Evolutionary conservation across 2,797 vertebrate genomes (phyloP).

Genomic region (Sebastolobus altivelis): DNA sequence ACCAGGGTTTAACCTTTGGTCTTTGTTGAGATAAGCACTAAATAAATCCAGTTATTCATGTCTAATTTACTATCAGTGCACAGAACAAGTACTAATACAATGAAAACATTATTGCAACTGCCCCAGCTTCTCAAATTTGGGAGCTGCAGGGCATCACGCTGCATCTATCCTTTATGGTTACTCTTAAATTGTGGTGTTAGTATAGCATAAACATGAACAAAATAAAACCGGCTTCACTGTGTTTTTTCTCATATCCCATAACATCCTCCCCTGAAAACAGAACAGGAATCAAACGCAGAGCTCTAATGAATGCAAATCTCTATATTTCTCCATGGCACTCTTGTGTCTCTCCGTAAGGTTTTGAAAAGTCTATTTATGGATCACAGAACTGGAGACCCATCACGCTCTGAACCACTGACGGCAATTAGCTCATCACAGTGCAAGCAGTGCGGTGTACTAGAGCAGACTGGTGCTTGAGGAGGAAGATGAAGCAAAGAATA

Average conservation of each 20-base stretch:
- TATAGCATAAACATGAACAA: slow-evolving; percentile 4
- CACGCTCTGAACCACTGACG: slow-evolving; percentile 57
- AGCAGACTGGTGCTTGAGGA: slow-evolving; percentile 33
- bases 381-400: slow-evolving; percentile 47
- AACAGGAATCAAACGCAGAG: slow-evolving; percentile 37
- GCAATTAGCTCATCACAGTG: slow-evolving; percentile 64
- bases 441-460: slow-evolving; percentile 4
- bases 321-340: slow-evolving; percentile 33
- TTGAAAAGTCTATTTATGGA: slow-evolving; percentile 72
- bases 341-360: slow-evolving; percentile 42
- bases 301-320: slow-evolving; percentile 52
- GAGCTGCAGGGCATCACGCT: slow-evolving; percentile 10
- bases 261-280: slow-evolving; percentile 19
- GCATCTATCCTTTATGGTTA: neutral
- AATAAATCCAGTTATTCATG: neutral
- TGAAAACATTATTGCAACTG: slow-evolving; percentile 1
- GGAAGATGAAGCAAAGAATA: slow-evolving; percentile 12
- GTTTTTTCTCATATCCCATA: slow-evolving; percentile 21
- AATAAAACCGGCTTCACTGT: neutral
- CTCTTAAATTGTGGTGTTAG: slow-evolving; percentile 4
- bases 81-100: neutral
- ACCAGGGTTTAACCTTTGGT: neutral
- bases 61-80: neutral
- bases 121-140: neutral
- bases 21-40: slow-evolving; percentile 2